phyloP scores from a whole-genome alignment of 1,140 invertebrate species.

The Watersipora subatra region DNA sequence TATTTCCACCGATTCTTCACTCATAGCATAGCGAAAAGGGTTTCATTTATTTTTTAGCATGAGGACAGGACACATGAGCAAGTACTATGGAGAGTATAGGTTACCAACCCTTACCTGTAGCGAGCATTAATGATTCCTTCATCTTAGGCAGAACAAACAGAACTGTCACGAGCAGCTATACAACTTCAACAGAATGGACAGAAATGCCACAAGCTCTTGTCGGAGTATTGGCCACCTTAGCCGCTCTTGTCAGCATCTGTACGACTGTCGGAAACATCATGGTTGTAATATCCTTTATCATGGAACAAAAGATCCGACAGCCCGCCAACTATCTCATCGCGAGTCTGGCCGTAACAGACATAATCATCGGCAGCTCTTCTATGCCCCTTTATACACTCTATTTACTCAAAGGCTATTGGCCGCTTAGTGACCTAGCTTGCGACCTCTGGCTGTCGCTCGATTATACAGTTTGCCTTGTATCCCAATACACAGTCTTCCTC shows the following conservation, averaged over 20 bases:
- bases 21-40: too few species aligned
- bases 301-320: slow-evolving; percentile 90
- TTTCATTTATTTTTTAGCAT: too few species aligned
- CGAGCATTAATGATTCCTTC: too few species aligned
- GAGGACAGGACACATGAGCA: too few species aligned
- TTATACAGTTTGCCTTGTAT: slow-evolving; percentile 96
- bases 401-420: slow-evolving; percentile 81
- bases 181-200: too few species aligned
- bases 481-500: slow-evolving; percentile 94
- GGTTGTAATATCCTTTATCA: slow-evolving; percentile 86
- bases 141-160: too few species aligned
- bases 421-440: slow-evolving; percentile 84
- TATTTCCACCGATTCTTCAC: too few species aligned
- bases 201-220: too few species aligned
- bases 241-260: slow-evolving; percentile 44
- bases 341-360: slow-evolving; percentile 90
- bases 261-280: slow-evolving; percentile 72
- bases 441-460: slow-evolving; percentile 98
- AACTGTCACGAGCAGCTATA: too few species aligned
- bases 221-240: slow-evolving; percentile 76
- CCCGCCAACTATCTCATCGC: slow-evolving; percentile 99
- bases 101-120: too few species aligned
- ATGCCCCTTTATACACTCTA: slow-evolving; percentile 95
- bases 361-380: slow-evolving; percentile 74
- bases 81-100: too few species aligned